Base-by-base conservation (phyloP, 2,888 invertebrate species). In the Callyntrura sp. region DNA sequence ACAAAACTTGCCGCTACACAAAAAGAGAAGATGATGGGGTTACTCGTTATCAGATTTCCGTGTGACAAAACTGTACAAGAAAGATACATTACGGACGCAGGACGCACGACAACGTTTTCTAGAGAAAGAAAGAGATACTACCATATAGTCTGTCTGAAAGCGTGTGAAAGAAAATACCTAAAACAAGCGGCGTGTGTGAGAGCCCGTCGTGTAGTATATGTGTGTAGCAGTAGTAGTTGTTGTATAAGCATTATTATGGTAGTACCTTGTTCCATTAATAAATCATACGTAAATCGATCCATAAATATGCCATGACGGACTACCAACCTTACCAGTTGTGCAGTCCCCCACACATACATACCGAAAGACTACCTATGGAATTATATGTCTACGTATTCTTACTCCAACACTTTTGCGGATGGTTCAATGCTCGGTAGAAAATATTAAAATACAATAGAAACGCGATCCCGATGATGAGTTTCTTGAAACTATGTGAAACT, bases 261-360 rank as follows among this genome's bases (percentile, higher is more conserved):
- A 17, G 90, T 60, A 92, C 91, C 89, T 91, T 92, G 92, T 91
- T 91, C 91, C 92, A 92, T 93, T 93, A 93, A 93, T 93, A 93
- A 93, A 93, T 93, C 93, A 93, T 93, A 93, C 92, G 92, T 91
- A 89, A 91, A 93, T 92, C 93, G 92, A 93, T 92, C 91, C 91
- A 91, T 89, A 90, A 91, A 73, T 73, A 73, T 73, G 45, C 45
- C 73, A 73, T 73, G 73, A 73, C 45, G 73, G 20, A 73, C 70
- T 35, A 70, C 70, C 43, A 70, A 70, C n/a, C n/a, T n/a, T n/a
- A n/a, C 73, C 73, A 73, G 73, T 73, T 73, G 73, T 73, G 73
- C 48, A 73, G 73, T 73, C 73, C 45, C 73, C 73, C 73, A 73
- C 73, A 73, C 43, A 68, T 43, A 43, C 79, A 79, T 57, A 60